Conservation (phyloP, 2,797 vertebrate genomes). For the Peromyscus nudipes region DNA sequence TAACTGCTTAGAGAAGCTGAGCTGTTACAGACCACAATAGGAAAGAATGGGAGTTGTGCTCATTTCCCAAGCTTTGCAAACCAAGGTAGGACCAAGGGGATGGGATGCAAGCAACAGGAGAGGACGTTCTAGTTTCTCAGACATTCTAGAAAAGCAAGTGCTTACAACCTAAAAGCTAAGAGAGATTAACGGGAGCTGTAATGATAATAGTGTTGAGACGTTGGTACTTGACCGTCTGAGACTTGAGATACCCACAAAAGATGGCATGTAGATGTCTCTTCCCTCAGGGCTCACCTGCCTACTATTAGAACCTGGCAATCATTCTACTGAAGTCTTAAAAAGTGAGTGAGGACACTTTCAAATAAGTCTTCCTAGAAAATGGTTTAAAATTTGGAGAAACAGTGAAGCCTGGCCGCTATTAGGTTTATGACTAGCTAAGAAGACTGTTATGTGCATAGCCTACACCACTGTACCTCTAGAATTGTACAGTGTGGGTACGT, state of each 20-base stretch:
- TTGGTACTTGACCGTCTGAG: not conserved
- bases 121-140: not conserved
- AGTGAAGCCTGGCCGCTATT: not conserved
- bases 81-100: not conserved
- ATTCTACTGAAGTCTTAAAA: not conserved
- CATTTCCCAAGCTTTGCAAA: not conserved
- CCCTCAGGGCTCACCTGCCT: not conserved
- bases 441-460: not conserved
- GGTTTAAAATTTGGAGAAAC: not conserved
- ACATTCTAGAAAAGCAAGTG: not conserved
- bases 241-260: not conserved
- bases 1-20: conserved; percentile 2
- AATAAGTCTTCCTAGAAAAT: not conserved
- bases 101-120: not conserved
- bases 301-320: not conserved
- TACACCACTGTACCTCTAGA: accelerated
- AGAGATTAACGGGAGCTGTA: not conserved
- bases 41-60: not conserved
- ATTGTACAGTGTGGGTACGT: not conserved
- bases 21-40: conserved; percentile 14
- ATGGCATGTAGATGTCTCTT: not conserved
- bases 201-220: not conserved
- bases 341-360: not conserved
- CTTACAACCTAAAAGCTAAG: not conserved
- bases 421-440: not conserved